Conservation (phyloP, 2,113 vertebrate species). For the Eolophus roseicapilla region DNA sequence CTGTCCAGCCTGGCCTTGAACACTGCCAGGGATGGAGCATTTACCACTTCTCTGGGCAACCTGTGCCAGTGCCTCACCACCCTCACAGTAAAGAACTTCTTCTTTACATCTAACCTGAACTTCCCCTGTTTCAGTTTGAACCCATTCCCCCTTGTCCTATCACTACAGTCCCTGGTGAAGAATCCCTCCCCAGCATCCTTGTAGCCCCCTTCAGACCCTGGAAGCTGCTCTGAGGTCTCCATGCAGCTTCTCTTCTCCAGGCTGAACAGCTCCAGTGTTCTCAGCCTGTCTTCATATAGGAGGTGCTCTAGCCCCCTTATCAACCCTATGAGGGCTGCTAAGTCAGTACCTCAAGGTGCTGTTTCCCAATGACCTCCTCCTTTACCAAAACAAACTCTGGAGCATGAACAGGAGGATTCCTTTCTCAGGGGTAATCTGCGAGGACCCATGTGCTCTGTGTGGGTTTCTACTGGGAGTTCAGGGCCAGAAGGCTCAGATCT, state of each 20-base stretch:
- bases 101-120: neutral
- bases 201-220: neutral
- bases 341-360: neutral
- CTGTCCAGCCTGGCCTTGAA: neutral
- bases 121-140: neutral
- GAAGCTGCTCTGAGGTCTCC: neutral
- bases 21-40: neutral
- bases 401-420: neutral
- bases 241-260: neutral
- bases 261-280: neutral
- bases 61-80: neutral
- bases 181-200: neutral
- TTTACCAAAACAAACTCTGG: neutral
- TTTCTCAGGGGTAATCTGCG: neutral
- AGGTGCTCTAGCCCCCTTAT: neutral
- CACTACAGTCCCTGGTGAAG: neutral
- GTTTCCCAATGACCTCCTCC: neutral
- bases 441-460: fast-evolving
- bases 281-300: neutral
- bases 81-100: neutral
- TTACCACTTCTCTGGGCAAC: neutral
- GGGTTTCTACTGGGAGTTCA: neutral
- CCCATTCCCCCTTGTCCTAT: neutral
- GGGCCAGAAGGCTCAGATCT: neutral
- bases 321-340: fast-evolving